Evolutionary conservation across 92 coral and sea anemone genomes (phyloP), one percentile per base, ranked within the genome.

Genomic region (Epizoanthus rinbou): DNA sequence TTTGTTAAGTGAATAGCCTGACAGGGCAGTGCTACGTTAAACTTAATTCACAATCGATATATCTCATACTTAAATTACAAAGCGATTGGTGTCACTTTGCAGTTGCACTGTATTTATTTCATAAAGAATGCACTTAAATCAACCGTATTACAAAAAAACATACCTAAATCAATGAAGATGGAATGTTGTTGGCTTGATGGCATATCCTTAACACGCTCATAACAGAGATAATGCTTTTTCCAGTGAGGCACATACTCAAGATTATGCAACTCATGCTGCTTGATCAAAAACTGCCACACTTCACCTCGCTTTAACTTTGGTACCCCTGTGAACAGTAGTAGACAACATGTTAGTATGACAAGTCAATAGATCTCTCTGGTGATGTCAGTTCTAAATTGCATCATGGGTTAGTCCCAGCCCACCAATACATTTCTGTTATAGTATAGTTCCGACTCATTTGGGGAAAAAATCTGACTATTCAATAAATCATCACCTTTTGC

Each of bases 151-250:
- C 54, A 8, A 47, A 5, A 47, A 1, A 47, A 47, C 94, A 82
- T 80, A 96, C 99, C 98, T 39, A 94, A 72, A 76, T 96, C 99
- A 74, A 96, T 96, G 67, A 96, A 95, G 62, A 96, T 96, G 37
- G 99, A 94, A 56, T 96, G 99, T 58, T 96, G 99, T 22, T 96
- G 99, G 33, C 76, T 63, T 37, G 97, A 90, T 2, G 86, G 41
- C n/a, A 85, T 94, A 8, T 96, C 97, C 57, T 93, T 87, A 79
- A 96, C 82, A 53, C 81, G 89, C 35, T 86, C 88, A 60, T 90
- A 96, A 59, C 58, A 59, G 41, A 41, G 1, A 0, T 86, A 80
- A 10, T 89, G 87, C 63, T 63, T 64, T 39, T 57, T 80, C 95
- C 92, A 90, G 24, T 22, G 74, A n/a, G 83, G 80, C 9, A 68